Base-by-base conservation (phyloP, 2,888 invertebrate genomes). In the Stenodema calcarata region DNA sequence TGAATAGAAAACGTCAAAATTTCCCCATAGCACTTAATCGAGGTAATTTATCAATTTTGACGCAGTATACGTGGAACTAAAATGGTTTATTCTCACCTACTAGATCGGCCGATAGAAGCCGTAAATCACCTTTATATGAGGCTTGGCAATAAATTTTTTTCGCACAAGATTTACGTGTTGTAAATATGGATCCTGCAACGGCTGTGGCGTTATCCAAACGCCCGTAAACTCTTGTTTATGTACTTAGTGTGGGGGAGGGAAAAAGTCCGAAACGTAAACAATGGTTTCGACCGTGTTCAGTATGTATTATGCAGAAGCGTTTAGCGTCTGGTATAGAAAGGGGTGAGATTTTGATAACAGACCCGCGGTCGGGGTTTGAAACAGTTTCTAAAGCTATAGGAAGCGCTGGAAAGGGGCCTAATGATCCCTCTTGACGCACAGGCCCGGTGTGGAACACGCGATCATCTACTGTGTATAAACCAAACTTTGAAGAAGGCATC, bases 251-350 rank as follows among this genome's bases (percentile, higher is more conserved):
- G n/a, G n/a, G 73, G 14, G 41, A 30, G n/a, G n/a, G 12, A 35
- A 35, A 41, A 18, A 35, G 1, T 16, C 35, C 35, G 35, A 75
- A 75, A 75, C 73, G 73, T 75, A 75, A 75, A 75, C 73, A 75
- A 75, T 35, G 41, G 35, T 41, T 75, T 75, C 73, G 35, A n/a
- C 73, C 73, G 35, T 75, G 73, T 75, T 75, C 73, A 41, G 73
- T 78, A 78, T 78, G 78, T 78, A 78, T 78, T 78, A 78, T 78
- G 78, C 78, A 44, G 27, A 44, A 78, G 78, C 78, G 78, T 78
- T 78, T 78, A 78, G 47, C 78, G 78, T 78, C 42, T 78, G 47
- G 47, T 18, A 44, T 76, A 35, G 14, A 73, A 30, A 18, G 35
- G 73, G 41, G 73, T 14, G 30, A 16, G 18, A 30, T 30, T 75